A percentile compares a stretch with the other conserved stretches of the same genome.
phyloP scores from a whole-genome alignment of 37 sponge, comb jelly and placozoan species.

The Petrosia ficiformis region DNA sequence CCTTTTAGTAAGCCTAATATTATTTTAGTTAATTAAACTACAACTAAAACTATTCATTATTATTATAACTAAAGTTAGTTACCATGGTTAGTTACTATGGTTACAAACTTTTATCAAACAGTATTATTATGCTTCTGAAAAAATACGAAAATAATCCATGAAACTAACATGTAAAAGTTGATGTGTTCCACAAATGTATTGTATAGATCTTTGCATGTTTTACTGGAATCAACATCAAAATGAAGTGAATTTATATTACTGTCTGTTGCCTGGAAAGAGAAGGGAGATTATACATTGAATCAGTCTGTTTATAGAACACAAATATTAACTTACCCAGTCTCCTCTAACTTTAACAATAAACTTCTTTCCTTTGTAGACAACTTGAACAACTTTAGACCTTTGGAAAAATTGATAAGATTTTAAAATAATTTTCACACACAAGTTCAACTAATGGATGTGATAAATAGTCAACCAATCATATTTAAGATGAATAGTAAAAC shows the following conservation, averaged over 20 bases:
- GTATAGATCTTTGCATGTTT: neutral
- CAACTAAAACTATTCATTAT: too few relatives aligned
- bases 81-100: too few relatives aligned
- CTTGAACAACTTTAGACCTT: constrained; percentile 9
- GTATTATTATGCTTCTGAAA: too few relatives aligned
- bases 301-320: neutral
- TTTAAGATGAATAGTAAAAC: too few relatives aligned
- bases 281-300: neutral
- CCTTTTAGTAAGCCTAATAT: too few relatives aligned
- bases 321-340: constrained; percentile 9
- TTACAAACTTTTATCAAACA: too few relatives aligned
- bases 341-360: constrained; percentile 7
- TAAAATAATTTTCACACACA: too few relatives aligned
- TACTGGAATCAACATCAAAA: neutral
- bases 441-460: too few relatives aligned
- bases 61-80: too few relatives aligned
- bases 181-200: neutral
- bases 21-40: too few relatives aligned
- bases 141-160: too few relatives aligned
- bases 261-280: neutral
- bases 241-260: neutral
- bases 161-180: neutral
- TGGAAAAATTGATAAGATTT: neutral
- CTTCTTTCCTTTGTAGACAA: constrained; percentile 27
- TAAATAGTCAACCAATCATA: too few relatives aligned